These are phyloP conservation scores for Apis dorsata DNA, from an alignment of 1,140 invertebrate genomes.

Conservation along the genomic window DNA sequence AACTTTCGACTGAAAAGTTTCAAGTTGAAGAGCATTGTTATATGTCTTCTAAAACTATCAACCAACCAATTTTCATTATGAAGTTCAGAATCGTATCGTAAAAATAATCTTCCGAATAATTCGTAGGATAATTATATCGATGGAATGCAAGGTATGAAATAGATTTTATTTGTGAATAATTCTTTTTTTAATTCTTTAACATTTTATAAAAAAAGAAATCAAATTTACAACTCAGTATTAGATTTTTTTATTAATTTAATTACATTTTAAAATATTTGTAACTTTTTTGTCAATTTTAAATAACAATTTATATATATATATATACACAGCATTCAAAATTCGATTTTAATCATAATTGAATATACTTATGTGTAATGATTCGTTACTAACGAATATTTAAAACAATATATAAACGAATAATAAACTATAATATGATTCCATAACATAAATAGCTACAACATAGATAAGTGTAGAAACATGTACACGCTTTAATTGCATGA, in stretches of 20 bases:
- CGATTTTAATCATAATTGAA: background rate
- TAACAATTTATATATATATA: background rate
- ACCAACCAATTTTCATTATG: conserved; percentile 1
- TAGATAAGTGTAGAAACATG: background rate
- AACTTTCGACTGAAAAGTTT: conserved; percentile 37
- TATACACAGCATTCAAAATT: background rate
- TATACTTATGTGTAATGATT: too few relatives aligned
- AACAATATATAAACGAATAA: background rate
- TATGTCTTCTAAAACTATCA: conserved; percentile 27
- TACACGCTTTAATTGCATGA: background rate
- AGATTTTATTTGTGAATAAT: background rate
- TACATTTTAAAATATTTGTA: background rate
- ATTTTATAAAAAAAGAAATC: background rate
- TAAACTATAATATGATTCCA: background rate
- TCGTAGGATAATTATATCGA: background rate
- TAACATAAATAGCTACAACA: background rate
- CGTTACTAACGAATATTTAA: background rate
- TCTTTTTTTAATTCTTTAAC: background rate
- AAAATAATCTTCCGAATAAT: background rate
- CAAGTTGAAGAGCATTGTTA: background rate
- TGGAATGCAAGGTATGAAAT: background rate
- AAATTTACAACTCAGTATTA: background rate
- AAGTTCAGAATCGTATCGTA: conserved; percentile 19
- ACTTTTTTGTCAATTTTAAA: background rate
- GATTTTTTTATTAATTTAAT: background rate